Percentiles rank a stretch among this genome's conserved stretches.
phyloP scores from a whole-genome alignment of 1,140 invertebrate species.

The Kradibia gibbosae region DNA sequence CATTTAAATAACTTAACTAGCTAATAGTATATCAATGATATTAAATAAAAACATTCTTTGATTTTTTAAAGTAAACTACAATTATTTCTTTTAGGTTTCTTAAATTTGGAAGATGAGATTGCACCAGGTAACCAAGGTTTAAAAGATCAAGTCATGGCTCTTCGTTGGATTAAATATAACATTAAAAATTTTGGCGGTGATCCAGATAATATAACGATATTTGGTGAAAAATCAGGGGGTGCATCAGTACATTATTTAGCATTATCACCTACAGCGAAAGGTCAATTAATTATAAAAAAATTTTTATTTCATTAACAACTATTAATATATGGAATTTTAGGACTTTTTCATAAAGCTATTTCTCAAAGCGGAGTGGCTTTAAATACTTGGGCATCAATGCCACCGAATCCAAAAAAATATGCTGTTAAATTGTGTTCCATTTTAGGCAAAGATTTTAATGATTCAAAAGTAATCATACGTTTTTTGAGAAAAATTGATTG shows the following conservation, averaged over 20 bases:
- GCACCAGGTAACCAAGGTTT: slow-evolving; percentile 66
- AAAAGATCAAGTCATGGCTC: slow-evolving; percentile 67
- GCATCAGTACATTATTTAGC: slow-evolving; percentile 64
- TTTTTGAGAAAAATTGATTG: slow-evolving; percentile 68
- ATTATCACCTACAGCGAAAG: slow-evolving; percentile 56
- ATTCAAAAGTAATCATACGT: slow-evolving; percentile 66
- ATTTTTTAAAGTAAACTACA: too few species aligned
- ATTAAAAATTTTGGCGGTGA: slow-evolving; percentile 74
- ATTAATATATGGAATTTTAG: slow-evolving; percentile 53
- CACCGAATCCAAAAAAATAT: slow-evolving; percentile 56
- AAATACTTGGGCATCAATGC: slow-evolving; percentile 64
- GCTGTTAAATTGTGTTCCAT: slow-evolving; percentile 49
- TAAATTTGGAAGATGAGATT: slow-evolving; percentile 58
- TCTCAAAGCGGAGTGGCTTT: slow-evolving; percentile 75
- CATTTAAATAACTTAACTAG: too few species aligned
- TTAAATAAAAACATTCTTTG: too few species aligned
- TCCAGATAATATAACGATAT: slow-evolving; percentile 68
- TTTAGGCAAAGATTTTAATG: slow-evolving; percentile 67
- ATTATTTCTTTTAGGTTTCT: too few species aligned
- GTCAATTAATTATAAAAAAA: too few species aligned
- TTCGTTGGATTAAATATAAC: slow-evolving; percentile 75
- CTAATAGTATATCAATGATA: too few species aligned
- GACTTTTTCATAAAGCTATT: slow-evolving; percentile 76
- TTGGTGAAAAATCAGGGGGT: slow-evolving; percentile 72
- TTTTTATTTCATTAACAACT: slow-evolving; percentile 12